Evolutionary conservation across 2,113 vertebrate species (phyloP).

Genomic region (Mustelus asterias): DNA sequence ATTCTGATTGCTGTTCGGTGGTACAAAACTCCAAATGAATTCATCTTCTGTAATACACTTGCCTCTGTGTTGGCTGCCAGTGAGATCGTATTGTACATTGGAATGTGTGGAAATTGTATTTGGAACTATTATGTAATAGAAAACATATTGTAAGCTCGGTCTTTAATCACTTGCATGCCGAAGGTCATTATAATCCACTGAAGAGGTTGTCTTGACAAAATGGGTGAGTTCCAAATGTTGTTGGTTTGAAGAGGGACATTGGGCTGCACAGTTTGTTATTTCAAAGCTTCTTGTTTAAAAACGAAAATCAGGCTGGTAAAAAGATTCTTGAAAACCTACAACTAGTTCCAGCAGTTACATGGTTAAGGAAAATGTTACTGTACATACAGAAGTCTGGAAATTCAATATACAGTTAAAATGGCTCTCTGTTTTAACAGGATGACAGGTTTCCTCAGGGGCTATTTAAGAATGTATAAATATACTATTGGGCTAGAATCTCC

Average conservation of each 20-base stretch:
- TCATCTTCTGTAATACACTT: conserved; percentile 4
- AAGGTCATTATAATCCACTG: conserved; percentile 18
- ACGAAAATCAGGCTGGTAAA: background rate
- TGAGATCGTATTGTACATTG: conserved; percentile 1
- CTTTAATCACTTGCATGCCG: conserved; percentile 20
- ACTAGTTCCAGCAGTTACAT: conserved; percentile 19
- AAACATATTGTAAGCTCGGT: background rate
- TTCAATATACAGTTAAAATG: conserved; percentile 37
- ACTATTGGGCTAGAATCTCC: conserved; percentile 34
- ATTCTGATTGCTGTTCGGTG: background rate
- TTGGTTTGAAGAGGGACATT: background rate
- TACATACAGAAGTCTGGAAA: conserved; percentile 32
- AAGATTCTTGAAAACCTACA: background rate
- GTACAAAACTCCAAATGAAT: background rate
- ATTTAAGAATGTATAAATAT: conserved; percentile 37
- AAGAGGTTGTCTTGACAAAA: conserved; percentile 18
- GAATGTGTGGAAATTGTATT: conserved; percentile 29
- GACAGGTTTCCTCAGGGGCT: conserved; percentile 37
- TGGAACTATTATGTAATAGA: conserved; percentile 16
- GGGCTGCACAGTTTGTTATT: background rate
- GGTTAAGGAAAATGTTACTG: conserved; percentile 28
- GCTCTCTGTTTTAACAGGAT: conserved; percentile 28
- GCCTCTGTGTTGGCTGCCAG: background rate
- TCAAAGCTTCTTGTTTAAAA: background rate
- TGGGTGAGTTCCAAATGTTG: conserved; percentile 8